Percentiles rank a stretch among this genome's conserved stretches.
Conservation (phyloP, 2,797 vertebrate species). For the Furcifer pardalis region DNA sequence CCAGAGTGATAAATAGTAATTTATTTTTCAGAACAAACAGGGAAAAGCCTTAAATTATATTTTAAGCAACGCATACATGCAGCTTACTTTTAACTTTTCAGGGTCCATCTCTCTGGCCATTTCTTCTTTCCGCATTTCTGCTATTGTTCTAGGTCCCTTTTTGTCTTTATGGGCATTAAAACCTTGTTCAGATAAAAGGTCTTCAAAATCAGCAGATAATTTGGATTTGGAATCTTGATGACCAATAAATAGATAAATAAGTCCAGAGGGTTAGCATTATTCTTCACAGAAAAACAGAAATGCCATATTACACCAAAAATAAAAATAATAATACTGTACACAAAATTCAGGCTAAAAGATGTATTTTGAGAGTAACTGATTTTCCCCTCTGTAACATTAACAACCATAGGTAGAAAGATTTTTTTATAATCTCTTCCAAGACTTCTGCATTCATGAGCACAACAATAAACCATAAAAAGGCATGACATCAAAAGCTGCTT, state of each 20-base stretch:
- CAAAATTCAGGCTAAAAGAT: neutral
- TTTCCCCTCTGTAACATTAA: neutral
- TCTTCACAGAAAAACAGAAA: neutral
- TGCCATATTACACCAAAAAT: neutral
- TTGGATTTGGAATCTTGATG: slow-evolving; percentile 87
- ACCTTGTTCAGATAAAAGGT: slow-evolving; percentile 93
- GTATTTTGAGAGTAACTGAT: neutral
- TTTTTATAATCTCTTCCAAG: neutral
- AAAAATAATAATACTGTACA: neutral
- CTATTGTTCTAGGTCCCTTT: slow-evolving; percentile 95
- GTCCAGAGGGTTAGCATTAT: neutral
- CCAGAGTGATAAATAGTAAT: neutral
- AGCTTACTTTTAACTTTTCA: slow-evolving; percentile 91
- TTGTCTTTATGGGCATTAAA: slow-evolving; percentile 94
- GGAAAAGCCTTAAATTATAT: neutral
- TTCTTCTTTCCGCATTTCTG: slow-evolving; percentile 99
- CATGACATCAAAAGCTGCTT: neutral
- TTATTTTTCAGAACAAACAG: neutral
- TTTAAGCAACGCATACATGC: neutral
- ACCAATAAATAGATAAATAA: slow-evolving; percentile 18
- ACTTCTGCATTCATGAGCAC: neutral
- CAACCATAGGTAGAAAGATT: neutral
- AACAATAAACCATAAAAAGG: neutral
- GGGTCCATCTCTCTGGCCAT: slow-evolving; percentile 99
- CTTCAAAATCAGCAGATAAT: slow-evolving; percentile 88